Conservation (phyloP, 2,113 vertebrate species). For the Diadophis punctatus region DNA sequence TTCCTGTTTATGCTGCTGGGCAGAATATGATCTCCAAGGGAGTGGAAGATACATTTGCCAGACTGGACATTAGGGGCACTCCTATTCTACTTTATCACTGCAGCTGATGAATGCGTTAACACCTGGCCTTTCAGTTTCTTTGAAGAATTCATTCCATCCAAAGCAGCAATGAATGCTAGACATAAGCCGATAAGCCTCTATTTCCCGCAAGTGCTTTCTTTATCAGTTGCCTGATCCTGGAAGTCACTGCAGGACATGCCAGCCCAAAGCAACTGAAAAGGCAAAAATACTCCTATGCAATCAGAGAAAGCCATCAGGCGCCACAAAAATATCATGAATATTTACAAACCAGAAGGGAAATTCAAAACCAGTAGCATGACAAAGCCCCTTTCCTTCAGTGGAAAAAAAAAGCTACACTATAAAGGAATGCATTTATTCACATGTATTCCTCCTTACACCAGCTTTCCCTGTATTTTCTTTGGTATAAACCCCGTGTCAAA, state of each 20-base stretch:
- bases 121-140: neutral
- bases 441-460: neutral
- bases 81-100: neutral
- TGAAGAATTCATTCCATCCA: neutral
- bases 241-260: constrained; percentile 12
- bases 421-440: neutral
- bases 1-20: constrained; percentile 59
- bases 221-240: neutral
- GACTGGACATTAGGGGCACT: neutral
- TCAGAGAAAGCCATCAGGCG: neutral
- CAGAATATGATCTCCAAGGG: constrained; percentile 37
- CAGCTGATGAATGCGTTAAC: accelerated
- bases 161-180: neutral
- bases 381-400: neutral
- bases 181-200: neutral
- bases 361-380: neutral
- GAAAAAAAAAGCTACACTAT: too few species aligned
- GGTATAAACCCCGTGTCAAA: neutral
- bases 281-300: neutral
- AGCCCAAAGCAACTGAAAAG: neutral
- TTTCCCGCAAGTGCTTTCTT: neutral
- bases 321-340: neutral
- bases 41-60: neutral
- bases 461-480: neutral
- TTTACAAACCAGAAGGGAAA: accelerated